A percentile compares a stretch with the other conserved stretches of the same genome.
Conservation (phyloP, 2,888 invertebrate genomes). For the Thumatha senex region DNA sequence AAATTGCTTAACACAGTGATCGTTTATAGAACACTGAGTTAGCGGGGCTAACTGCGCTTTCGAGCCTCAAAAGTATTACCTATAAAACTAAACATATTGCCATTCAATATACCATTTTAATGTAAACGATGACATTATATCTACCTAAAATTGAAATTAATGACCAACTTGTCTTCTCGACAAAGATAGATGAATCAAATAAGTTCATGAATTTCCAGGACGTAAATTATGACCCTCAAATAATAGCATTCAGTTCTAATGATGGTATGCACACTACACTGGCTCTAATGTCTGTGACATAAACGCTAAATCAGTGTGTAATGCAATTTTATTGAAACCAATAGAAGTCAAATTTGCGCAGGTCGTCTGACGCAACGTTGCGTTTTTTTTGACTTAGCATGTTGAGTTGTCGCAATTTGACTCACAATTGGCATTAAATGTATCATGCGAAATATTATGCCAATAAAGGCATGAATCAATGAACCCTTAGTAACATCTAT, state of each 20-base stretch:
- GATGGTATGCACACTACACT: not conserved
- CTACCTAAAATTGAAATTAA: conserved; percentile 26
- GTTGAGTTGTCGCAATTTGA: not conserved
- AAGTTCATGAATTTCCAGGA: conserved; percentile 17
- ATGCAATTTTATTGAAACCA: not conserved
- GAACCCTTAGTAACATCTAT: no score
- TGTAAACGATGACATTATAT: conserved; percentile 12
- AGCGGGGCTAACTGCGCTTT: no score
- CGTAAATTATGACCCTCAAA: conserved; percentile 19
- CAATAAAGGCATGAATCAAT: not conserved
- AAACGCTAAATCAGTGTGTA: conserved; percentile 5
- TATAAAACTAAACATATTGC: no score
- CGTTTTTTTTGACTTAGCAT: not conserved
- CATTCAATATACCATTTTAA: no score
- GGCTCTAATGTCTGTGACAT: not conserved
- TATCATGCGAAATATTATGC: not conserved
- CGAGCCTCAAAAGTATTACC: no score
- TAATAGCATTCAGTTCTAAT: conserved; percentile 13
- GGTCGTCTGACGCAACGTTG: conserved; percentile 9
- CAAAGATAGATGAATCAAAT: conserved; percentile 24
- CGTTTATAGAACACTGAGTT: no score
- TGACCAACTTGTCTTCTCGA: conserved; percentile 22
- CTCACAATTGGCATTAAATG: not conserved
- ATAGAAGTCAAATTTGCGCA: conserved; percentile 9
- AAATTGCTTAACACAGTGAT: no score